A percentile compares a stretch with the other conserved stretches of the same genome.
Evolutionary conservation across 2,113 vertebrate species (phyloP).

Genomic region (Xenopus tropicalis): UCB_Xtro_10.0 CM004446.2:103288501-103289000

Average conservation of each 20-base stretch:
- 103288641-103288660: background rate
- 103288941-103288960: slow-evolving; percentile 36
- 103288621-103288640: background rate
- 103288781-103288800: too few species aligned
- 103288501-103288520: too few species aligned
- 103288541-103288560: too few species aligned
- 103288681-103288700: slow-evolving; percentile 8
- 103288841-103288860: slow-evolving; percentile 24
- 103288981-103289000: slow-evolving; percentile 1
- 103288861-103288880: slow-evolving; percentile 18
- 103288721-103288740: background rate
- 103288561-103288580: too few species aligned
- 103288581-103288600: too few species aligned
- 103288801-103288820: too few species aligned
- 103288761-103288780: too few species aligned
- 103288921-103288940: slow-evolving; percentile 62
- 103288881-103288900: slow-evolving; percentile 20
- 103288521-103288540: too few species aligned
- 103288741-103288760: background rate
- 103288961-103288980: slow-evolving; percentile 26
- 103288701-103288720: slow-evolving; percentile 4
- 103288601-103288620: background rate
- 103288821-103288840: background rate
- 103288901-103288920: slow-evolving; percentile 32
- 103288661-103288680: background rate